Evolutionary conservation across 2,797 vertebrate species (phyloP).

Genomic region (Pyrrhura leucotis): DNA sequence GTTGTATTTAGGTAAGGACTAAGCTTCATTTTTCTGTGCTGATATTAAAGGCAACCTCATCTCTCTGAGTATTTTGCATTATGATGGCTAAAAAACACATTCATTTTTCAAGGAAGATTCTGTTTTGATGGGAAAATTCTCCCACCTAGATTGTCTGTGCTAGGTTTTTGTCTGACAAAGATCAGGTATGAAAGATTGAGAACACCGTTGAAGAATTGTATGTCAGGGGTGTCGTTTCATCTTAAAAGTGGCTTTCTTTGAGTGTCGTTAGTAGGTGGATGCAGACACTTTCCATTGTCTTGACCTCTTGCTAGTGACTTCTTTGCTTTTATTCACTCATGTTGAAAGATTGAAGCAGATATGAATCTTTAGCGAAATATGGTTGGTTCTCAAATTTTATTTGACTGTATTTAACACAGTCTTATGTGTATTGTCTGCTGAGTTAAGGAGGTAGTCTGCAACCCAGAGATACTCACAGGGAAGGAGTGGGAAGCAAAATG

Average conservation of each 20-base stretch:
- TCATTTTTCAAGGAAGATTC: neutral
- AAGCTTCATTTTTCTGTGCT: neutral
- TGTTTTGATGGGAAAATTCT: neutral
- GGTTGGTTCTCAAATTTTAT: neutral
- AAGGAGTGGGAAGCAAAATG: neutral
- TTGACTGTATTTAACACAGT: neutral
- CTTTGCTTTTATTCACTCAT: neutral
- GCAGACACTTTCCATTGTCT: neutral
- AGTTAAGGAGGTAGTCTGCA: neutral
- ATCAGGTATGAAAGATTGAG: neutral
- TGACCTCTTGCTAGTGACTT: neutral
- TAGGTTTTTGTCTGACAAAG: neutral
- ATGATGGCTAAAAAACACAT: neutral
- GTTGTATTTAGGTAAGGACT: neutral
- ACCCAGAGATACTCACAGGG: fast-evolving
- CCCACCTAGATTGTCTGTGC: neutral
- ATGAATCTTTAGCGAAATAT: neutral
- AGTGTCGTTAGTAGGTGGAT: neutral
- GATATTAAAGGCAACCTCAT: neutral
- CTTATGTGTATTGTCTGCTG: neutral
- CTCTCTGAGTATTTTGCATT: neutral
- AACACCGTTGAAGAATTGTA: neutral
- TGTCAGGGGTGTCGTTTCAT: neutral
- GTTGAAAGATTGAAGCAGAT: neutral
- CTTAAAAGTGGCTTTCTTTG: neutral